Conservation (phyloP, 2,113 vertebrate genomes). For the Eolophus roseicapilla region DNA sequence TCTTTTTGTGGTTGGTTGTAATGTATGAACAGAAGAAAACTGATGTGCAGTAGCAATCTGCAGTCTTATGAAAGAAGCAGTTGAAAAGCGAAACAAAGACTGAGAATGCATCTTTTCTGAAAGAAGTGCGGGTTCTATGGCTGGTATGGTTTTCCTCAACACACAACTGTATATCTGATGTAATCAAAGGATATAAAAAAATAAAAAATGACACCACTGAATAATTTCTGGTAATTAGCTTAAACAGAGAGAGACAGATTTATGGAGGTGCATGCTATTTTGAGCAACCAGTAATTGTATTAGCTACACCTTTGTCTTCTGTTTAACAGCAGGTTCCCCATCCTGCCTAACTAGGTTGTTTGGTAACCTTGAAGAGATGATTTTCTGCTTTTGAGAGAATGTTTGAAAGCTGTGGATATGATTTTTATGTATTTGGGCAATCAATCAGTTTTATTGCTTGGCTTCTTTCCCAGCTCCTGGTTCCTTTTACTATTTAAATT, state of each 20-base stretch:
- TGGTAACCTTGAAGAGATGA: slow-evolving; percentile 9
- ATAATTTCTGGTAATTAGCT: slow-evolving; percentile 4
- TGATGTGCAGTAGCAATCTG: background rate
- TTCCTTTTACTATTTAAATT: slow-evolving; percentile 54
- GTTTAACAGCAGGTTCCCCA: background rate
- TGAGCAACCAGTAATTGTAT: background rate
- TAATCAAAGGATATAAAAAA: background rate
- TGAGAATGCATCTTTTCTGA: background rate
- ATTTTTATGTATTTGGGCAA: slow-evolving; percentile 40
- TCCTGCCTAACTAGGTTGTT: slow-evolving; percentile 21
- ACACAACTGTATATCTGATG: background rate
- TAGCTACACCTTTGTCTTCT: background rate
- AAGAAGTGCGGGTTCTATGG: background rate
- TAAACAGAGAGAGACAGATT: background rate
- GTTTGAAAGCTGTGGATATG: slow-evolving; percentile 34
- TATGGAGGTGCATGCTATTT: background rate
- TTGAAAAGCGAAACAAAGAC: background rate
- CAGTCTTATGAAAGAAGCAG: background rate
- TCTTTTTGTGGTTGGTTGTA: background rate
- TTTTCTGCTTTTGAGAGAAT: slow-evolving; percentile 54
- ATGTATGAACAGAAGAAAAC: background rate
- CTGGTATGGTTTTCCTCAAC: background rate
- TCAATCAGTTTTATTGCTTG: slow-evolving; percentile 58
- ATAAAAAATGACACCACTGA: background rate
- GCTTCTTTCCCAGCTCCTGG: slow-evolving; percentile 32